Evolutionary conservation across 2,113 vertebrate genomes (phyloP).

Genomic region (Xenus cinereus): DNA sequence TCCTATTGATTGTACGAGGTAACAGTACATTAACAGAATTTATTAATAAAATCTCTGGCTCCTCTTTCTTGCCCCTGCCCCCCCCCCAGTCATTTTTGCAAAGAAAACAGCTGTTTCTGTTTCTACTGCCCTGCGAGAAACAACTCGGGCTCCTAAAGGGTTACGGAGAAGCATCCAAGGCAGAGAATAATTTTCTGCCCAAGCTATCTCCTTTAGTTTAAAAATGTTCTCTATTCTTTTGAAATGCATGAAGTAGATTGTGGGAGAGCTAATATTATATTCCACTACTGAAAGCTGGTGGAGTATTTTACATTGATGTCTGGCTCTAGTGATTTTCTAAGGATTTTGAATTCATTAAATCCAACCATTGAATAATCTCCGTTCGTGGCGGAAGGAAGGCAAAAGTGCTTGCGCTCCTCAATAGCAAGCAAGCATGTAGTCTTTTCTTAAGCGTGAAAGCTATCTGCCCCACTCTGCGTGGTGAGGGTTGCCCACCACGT

Average conservation of each 20-base stretch:
- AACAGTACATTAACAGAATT: neutral
- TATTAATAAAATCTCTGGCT: neutral
- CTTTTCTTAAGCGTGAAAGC: neutral
- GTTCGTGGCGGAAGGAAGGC: slow-evolving; percentile 30
- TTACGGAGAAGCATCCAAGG: slow-evolving; percentile 33
- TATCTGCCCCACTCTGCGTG: neutral
- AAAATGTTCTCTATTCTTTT: slow-evolving; percentile 56
- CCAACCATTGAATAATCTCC: slow-evolving; percentile 61
- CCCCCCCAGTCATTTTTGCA: neutral
- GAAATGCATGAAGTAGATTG: slow-evolving; percentile 63
- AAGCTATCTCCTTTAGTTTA: slow-evolving; percentile 55
- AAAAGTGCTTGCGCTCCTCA: slow-evolving; percentile 28
- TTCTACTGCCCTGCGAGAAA: neutral
- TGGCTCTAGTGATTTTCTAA: slow-evolving; percentile 63
- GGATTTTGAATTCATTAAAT: slow-evolving; percentile 70
- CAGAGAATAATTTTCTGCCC: slow-evolving; percentile 54
- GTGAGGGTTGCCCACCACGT: neutral
- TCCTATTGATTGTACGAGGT: neutral
- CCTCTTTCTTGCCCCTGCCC: neutral
- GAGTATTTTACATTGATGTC: slow-evolving; percentile 68
- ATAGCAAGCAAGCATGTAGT: neutral
- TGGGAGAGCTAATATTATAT: slow-evolving; percentile 66
- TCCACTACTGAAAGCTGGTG: slow-evolving; percentile 63
- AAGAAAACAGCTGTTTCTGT: neutral
- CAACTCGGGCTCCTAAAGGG: slow-evolving; percentile 12